A percentile compares a stretch with the other conserved stretches of the same genome.
These are phyloP conservation scores for Anser cygnoides DNA, from an alignment of 2,113 vertebrate genomes.

Conservation along the genomic window DNA sequence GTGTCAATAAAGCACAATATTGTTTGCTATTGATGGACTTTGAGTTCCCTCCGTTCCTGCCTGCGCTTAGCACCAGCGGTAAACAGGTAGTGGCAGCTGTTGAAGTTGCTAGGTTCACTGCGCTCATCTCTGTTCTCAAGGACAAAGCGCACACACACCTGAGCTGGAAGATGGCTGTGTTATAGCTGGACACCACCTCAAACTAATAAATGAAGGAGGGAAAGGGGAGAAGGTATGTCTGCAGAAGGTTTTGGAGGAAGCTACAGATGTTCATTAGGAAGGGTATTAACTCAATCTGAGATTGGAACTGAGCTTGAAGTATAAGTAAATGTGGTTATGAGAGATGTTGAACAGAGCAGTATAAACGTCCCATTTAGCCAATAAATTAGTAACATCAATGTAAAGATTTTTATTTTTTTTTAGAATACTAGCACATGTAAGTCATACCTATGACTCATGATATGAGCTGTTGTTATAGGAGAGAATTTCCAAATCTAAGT, in stretches of 20 bases:
- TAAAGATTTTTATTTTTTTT: background rate
- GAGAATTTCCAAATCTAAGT: background rate
- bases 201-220: background rate
- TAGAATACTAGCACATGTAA: background rate
- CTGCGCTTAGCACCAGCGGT: background rate
- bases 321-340: background rate
- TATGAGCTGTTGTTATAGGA: background rate
- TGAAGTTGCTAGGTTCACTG: background rate
- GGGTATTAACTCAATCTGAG: background rate
- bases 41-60: background rate
- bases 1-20: background rate
- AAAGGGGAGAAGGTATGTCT: background rate
- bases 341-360: background rate
- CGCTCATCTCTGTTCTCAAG: background rate
- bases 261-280: background rate
- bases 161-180: background rate
- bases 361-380: background rate
- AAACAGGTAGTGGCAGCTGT: background rate
- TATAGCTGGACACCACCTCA: too few species aligned
- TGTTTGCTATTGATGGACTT: background rate
- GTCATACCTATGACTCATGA: background rate
- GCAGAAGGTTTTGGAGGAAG: background rate
- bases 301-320: background rate
- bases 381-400: background rate
- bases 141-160: background rate